Conservation (phyloP, 2,797 vertebrate species). For the Potorous gilbertii region DNA sequence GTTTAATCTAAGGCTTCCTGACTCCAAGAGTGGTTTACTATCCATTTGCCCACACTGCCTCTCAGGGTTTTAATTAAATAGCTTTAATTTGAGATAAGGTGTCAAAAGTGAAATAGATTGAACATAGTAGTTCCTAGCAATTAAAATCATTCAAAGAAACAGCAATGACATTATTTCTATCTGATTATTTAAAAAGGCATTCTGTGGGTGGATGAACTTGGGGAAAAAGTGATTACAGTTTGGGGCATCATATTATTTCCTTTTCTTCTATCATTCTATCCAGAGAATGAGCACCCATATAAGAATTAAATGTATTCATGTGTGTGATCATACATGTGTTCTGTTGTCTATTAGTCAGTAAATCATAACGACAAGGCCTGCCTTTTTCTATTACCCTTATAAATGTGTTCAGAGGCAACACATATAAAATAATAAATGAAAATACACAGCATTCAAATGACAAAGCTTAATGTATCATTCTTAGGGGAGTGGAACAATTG, state of each 20-base stretch:
- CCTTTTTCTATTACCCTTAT: not conserved
- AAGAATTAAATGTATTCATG: slow-evolving; percentile 43
- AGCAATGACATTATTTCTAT: not conserved
- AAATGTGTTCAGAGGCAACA: slow-evolving; percentile 14
- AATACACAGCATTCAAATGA: slow-evolving; percentile 21
- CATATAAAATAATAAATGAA: slow-evolving; percentile 33
- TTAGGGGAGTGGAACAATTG: not conserved
- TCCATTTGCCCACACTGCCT: not conserved
- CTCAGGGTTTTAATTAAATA: not conserved
- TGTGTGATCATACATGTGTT: not conserved
- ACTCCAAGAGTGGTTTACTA: not conserved
- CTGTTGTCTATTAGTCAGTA: not conserved
- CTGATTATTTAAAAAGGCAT: not conserved
- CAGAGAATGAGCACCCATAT: not conserved
- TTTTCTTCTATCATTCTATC: not conserved
- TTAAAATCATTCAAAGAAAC: not conserved
- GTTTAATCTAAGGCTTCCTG: not conserved
- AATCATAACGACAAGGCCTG: not conserved
- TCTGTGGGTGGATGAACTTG: not conserved
- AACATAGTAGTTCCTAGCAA: not conserved
- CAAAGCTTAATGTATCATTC: not conserved
- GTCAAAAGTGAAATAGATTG: not conserved
- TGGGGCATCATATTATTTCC: slow-evolving; percentile 9
- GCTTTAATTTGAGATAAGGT: not conserved
- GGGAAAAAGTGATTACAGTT: not conserved